phyloP scores from a whole-genome alignment of 2,888 invertebrate genomes.

The Quadroppia sp. region DNA sequence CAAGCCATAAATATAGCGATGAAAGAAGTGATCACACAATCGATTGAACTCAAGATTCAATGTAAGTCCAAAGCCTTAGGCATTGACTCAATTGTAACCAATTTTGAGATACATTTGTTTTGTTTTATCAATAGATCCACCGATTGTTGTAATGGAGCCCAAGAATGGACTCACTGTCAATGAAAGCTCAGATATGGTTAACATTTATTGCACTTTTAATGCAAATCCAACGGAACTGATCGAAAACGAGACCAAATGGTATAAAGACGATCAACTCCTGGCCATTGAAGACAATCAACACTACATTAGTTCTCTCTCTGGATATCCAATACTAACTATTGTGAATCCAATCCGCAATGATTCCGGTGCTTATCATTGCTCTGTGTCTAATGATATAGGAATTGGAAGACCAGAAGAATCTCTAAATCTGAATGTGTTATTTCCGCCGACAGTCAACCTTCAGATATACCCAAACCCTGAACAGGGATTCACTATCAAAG shows the following conservation, averaged over 20 bases:
- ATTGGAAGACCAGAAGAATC: constrained; percentile 46
- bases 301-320: constrained; percentile 36
- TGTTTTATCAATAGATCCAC: constrained; percentile 45
- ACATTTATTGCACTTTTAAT: constrained; percentile 47
- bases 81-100: background rate
- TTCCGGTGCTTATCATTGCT: constrained; percentile 47
- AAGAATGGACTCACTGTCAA: constrained; percentile 47
- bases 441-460: constrained; percentile 42
- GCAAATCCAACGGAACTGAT: constrained; percentile 47
- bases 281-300: constrained; percentile 31
- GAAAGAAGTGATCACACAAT: constrained; percentile 46
- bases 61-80: constrained; percentile 45
- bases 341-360: constrained; percentile 46
- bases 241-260: constrained; percentile 46
- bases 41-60: constrained; percentile 47
- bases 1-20: constrained; percentile 48
- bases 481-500: constrained; percentile 46
- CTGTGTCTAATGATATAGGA: constrained; percentile 47
- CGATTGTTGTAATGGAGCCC: constrained; percentile 48
- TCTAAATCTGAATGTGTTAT: constrained; percentile 47
- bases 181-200: constrained; percentile 44
- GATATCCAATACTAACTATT: constrained; percentile 47
- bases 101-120: constrained; percentile 21
- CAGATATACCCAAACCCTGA: constrained; percentile 46
- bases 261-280: constrained; percentile 44